Evolutionary conservation across 2,888 invertebrate genomes (phyloP).

Genomic region (Rotaria magnacalcarata): DNA sequence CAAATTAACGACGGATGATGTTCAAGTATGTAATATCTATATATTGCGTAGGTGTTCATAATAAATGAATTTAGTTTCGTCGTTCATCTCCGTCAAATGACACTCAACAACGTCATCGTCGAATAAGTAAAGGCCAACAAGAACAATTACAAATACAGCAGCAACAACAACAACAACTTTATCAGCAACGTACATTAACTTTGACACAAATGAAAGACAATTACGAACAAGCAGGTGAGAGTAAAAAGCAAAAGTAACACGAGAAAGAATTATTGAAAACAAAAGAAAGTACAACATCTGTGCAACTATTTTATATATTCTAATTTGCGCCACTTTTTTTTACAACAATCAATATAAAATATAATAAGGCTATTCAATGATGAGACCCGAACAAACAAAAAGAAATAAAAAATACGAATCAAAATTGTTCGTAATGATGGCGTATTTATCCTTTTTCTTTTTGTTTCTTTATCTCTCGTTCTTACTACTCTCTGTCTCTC

Average conservation of each 20-base stretch:
- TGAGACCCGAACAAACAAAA: background rate
- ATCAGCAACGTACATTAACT: conserved; percentile 1
- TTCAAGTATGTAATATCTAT: background rate
- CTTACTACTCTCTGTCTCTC: background rate
- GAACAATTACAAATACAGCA: conserved; percentile 16
- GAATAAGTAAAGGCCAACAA: conserved; percentile 20
- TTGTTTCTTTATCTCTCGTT: background rate
- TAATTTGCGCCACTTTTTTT: background rate
- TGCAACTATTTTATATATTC: background rate
- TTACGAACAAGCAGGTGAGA: conserved; percentile 33
- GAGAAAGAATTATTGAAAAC: background rate
- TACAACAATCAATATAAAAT: conserved; percentile 14
- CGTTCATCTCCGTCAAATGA: background rate
- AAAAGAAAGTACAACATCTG: background rate
- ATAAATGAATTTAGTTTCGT: background rate
- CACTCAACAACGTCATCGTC: background rate
- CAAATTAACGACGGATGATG: background rate
- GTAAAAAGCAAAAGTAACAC: background rate
- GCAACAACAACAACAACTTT: background rate
- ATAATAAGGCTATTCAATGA: background rate
- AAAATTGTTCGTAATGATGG: background rate
- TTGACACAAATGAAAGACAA: conserved; percentile 19
- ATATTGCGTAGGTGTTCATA: background rate
- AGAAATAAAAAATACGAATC: background rate
- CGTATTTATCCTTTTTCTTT: background rate